Conservation (phyloP, 2,797 vertebrate species). For the Rhinoraja longicauda region DNA sequence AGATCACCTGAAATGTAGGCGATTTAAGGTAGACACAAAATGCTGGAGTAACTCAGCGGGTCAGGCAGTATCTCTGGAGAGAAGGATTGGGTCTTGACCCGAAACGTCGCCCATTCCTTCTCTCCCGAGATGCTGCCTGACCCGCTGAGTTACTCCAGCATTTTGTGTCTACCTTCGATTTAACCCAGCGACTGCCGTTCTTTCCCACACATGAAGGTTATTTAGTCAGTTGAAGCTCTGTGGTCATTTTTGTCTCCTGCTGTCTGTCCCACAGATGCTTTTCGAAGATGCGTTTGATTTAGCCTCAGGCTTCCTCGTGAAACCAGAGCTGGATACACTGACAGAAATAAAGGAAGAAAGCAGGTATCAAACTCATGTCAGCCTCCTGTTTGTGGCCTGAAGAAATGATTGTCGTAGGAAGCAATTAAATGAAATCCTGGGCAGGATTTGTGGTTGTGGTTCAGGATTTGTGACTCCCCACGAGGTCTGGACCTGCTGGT, state of each 20-base stretch:
- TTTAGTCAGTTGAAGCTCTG: too few species aligned
- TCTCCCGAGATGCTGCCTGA: too few species aligned
- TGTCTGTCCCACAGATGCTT: conserved; percentile 51
- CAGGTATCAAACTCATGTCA: neutral
- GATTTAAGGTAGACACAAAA: too few species aligned
- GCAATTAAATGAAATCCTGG: neutral
- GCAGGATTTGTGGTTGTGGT: neutral
- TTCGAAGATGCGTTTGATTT: conserved; percentile 64
- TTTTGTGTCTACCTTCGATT: too few species aligned
- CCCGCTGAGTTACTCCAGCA: too few species aligned
- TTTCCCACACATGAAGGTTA: too few species aligned
- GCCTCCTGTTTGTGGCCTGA: neutral
- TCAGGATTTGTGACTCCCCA: neutral
- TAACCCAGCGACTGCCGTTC: too few species aligned
- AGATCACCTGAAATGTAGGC: too few species aligned
- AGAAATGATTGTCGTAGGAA: neutral
- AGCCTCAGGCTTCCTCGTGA: conserved; percentile 52
- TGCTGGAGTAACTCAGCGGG: too few species aligned
- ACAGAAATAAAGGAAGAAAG: conserved; percentile 29
- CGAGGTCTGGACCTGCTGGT: neutral
- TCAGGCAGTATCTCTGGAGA: too few species aligned
- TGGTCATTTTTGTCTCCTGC: neutral
- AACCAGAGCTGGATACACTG: conserved; percentile 8
- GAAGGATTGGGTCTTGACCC: too few species aligned
- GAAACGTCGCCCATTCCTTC: too few species aligned